Base-by-base conservation (phyloP, 1,140 invertebrate species). In the Drosophila neocordata region DNA sequence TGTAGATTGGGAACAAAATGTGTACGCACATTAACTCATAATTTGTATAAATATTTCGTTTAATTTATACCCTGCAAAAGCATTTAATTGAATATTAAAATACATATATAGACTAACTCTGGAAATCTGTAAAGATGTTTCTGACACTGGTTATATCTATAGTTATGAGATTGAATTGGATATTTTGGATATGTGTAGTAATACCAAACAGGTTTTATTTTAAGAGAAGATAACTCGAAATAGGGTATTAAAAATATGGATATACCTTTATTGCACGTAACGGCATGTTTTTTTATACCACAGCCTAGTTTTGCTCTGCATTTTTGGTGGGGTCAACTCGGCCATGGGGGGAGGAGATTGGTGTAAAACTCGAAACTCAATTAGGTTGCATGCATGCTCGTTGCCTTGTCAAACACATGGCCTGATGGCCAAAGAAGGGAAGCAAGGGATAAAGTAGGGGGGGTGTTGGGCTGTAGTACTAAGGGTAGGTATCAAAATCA, bases 331-430 rank as follows among this genome's bases (percentile, higher is more conserved):
- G 38, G 41, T 44, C 41, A 44, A 18, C n/a, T n/a, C n/a, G n/a
- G n/a, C n/a, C 12, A 31, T 31, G 27, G 27, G 27, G 27, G 15
- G 15, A 48, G 8, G 41, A 73, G 65, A 24, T 24, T 24, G 22
- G 22, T 73, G 68, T 69, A 75, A 63, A 75, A 76, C 65, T 75
- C 73, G 73, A 87, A 84, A 84, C 81, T 84, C 77, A 84, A 84
- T 87, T 84, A 87, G 81, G 81, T 84, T 84, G 82, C 81, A 71
- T 80, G 82, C 81, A 79, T 66, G 77, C 62, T 76, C 65, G 65
- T 68, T 81, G 77, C 66, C 82, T 81, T 85, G 73, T 87, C 73
- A 77, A 81, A 87, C 82, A 85, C 77, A 70, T 77, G 80, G 80
- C 72, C 64, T 60, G 51, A 38, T 65, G 65, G 20, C 20, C 31